Evolutionary conservation across 2,888 invertebrate genomes (phyloP), one percentile per base, ranked within the genome.

Genomic region (Leucoptera coffeella): DNA sequence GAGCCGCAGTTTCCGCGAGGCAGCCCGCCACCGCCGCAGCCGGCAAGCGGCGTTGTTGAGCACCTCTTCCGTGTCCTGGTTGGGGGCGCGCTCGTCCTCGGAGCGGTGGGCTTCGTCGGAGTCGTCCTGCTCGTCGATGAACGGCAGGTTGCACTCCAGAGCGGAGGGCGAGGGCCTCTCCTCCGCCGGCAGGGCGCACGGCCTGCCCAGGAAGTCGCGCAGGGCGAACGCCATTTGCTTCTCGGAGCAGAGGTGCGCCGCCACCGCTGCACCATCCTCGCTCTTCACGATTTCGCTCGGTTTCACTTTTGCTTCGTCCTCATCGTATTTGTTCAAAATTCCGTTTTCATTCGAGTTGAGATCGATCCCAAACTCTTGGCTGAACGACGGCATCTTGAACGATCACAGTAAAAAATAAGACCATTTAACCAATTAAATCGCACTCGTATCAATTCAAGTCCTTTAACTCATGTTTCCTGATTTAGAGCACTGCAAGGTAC

Each of bases 21-120:
- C 61, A 23, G 73, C 72, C 19, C 71, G 62, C 54, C 74, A 69
- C 24, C 69, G 46, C 33, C 65, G 56, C 40, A 75, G 46, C 28
- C 73, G 56, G 35, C 72, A 64, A 17, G 64, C 71, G 2, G 64
- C 65, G 35, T 61, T 69, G 39, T 59, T 62, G 20, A 59, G 38
- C 30, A 59, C 55, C 32, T 60, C 64, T 7, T 60, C 58, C 1
- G 65, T 55, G 14, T 56, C 65, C 9, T 50, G 53, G 26, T 35
- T 38, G 25, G 39, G 46, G 24, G 42, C 39, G 17, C 42, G 50
- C 30, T 65, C 67, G 24, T 51, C 64, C 21, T 58, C 64, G 14
- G 61, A 60, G 38, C 49, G 54, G 25, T 38, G 34, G 27, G 35
- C 35, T 4, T 46, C 50, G 5, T 56, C 56, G 2, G 38, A 32